phyloP scores from a whole-genome alignment of 1,140 invertebrate genomes.

The Marisa cornuarietis region DNA sequence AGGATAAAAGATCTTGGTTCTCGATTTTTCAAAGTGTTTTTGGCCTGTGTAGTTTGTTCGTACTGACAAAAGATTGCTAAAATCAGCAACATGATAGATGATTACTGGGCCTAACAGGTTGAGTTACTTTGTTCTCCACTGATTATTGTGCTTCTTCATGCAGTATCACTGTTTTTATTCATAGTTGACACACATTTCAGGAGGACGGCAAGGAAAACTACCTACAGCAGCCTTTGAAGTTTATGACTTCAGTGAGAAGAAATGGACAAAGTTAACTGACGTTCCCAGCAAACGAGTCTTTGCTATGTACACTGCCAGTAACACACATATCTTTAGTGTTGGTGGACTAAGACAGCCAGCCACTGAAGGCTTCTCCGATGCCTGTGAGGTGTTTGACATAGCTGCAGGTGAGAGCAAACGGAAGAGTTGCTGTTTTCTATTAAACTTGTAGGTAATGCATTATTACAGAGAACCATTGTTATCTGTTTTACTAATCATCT shows the following conservation, averaged over 20 bases:
- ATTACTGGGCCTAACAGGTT: too few species aligned
- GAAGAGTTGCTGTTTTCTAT: too few species aligned
- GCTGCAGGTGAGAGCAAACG: slow-evolving; percentile 45
- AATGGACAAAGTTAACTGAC: slow-evolving; percentile 54
- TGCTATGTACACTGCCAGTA: slow-evolving; percentile 54
- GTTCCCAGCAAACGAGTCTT: slow-evolving; percentile 63
- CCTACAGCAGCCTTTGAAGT: slow-evolving; percentile 58
- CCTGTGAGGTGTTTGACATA: slow-evolving; percentile 59
- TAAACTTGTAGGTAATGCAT: too few species aligned
- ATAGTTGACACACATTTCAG: slow-evolving; percentile 35
- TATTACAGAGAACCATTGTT: too few species aligned
- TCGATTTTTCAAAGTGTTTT: too few species aligned
- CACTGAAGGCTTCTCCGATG: slow-evolving; percentile 57
- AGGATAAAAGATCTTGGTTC: too few species aligned
- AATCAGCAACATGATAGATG: background rate
- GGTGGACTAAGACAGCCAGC: slow-evolving; percentile 61
- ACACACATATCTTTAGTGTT: slow-evolving; percentile 59
- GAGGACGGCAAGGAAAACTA: slow-evolving; percentile 62
- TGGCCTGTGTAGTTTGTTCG: too few species aligned
- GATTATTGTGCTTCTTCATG: too few species aligned
- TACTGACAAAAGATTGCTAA: background rate
- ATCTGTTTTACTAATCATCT: too few species aligned
- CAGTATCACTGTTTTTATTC: too few species aligned
- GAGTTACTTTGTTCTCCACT: too few species aligned
- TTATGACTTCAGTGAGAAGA: slow-evolving; percentile 57